Evolutionary conservation across 2,797 vertebrate species (phyloP).

Genomic region (Carapus acus): DNA sequence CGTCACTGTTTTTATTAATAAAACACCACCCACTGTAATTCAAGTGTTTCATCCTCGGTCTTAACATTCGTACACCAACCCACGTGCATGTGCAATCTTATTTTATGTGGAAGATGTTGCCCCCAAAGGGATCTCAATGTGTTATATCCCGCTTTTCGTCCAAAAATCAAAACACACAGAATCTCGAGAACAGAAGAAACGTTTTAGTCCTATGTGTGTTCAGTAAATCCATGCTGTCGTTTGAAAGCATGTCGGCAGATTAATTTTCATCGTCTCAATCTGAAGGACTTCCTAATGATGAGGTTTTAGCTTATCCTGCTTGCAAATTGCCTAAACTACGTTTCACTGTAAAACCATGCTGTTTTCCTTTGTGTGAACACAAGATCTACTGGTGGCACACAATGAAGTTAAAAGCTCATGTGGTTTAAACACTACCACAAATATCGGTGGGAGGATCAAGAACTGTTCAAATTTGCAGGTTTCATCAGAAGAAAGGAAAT

Average conservation of each 20-base stretch:
- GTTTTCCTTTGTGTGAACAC: constrained; percentile 53
- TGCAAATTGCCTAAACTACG: constrained; percentile 55
- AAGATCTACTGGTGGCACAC: constrained; percentile 49
- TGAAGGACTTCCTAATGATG: constrained; percentile 62
- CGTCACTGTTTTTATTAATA: too few relatives aligned
- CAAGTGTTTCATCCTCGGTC: too few relatives aligned
- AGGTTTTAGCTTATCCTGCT: constrained; percentile 55
- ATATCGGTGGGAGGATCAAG: constrained; percentile 27
- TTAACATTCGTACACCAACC: too few relatives aligned
- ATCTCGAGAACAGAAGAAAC: constrained; percentile 48
- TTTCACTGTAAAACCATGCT: constrained; percentile 62
- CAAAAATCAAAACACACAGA: constrained; percentile 44
- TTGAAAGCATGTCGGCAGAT: constrained; percentile 67
- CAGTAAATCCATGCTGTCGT: constrained; percentile 57
- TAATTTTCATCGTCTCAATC: constrained; percentile 68
- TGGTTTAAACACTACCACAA: constrained; percentile 44
- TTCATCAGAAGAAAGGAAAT: constrained; percentile 31
- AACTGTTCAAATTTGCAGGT: constrained; percentile 44
- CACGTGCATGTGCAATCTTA: too few relatives aligned
- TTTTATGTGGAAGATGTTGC: constrained; percentile 27
- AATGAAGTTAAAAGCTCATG: constrained; percentile 52
- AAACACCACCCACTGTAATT: too few relatives aligned
- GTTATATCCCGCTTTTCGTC: constrained; percentile 47
- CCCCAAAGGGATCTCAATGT: constrained; percentile 47
- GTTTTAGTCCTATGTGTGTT: constrained; percentile 57